A percentile compares a stretch with the other conserved stretches of the same genome.
These are phyloP conservation scores for Drosophila nebulosa DNA, from an alignment of 1,140 invertebrate species.

Conservation along the genomic window DNA sequence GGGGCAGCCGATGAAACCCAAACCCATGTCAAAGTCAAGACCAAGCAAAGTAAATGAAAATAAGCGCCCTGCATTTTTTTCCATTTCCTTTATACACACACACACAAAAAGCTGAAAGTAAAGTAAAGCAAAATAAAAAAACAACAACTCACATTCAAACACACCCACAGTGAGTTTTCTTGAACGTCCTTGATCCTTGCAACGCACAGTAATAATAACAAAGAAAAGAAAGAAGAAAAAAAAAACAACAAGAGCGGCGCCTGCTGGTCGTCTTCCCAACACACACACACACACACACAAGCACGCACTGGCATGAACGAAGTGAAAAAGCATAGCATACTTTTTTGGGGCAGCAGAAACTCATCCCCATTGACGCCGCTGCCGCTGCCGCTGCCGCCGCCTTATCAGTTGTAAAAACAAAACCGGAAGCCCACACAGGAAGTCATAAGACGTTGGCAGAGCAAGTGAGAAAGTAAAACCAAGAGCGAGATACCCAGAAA, in stretches of 20 bases:
- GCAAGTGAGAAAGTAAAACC: constrained; percentile 2
- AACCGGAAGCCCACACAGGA: constrained; percentile 78
- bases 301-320: background rate
- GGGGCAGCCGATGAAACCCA: background rate
- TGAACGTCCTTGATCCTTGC: constrained; percentile 80
- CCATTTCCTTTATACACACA: constrained; percentile 26
- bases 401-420: constrained; percentile 79
- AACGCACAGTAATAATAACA: constrained; percentile 68
- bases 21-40: constrained; percentile 68
- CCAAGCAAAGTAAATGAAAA: constrained; percentile 36
- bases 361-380: too few species aligned
- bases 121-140: background rate
- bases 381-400: constrained; percentile 40
- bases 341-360: constrained; percentile 39
- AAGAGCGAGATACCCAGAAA: constrained; percentile 20
- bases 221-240: constrained; percentile 21
- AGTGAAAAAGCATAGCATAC: constrained; percentile 55
- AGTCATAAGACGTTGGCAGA: constrained; percentile 38
- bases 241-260: constrained; percentile 42
- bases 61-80: constrained; percentile 72
- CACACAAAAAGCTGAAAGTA: constrained; percentile 3
- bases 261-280: constrained; percentile 68
- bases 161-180: constrained; percentile 48
- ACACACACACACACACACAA: constrained; percentile 12
- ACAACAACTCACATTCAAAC: background rate